Percentiles rank a stretch among this genome's conserved stretches.
Conservation (phyloP, 1,140 invertebrate genomes). For the Plodia interpunctella region DNA sequence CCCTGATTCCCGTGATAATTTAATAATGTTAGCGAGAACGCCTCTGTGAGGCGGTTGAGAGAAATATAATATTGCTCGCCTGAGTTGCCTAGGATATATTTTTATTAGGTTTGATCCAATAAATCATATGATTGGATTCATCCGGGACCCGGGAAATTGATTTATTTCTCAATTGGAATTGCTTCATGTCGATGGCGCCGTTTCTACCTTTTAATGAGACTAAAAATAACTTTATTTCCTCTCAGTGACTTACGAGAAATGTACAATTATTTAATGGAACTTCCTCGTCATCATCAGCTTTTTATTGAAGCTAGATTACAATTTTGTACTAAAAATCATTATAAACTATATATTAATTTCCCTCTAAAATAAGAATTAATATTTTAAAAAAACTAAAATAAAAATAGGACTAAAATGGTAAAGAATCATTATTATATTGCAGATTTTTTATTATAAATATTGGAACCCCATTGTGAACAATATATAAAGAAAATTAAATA, state of each 20-base stretch:
- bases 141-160: slow-evolving; percentile 19
- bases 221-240: neutral
- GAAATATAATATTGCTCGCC: neutral
- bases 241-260: too few species aligned
- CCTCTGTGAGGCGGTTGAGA: neutral
- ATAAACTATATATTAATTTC: too few species aligned
- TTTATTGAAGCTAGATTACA: neutral
- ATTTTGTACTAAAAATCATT: neutral
- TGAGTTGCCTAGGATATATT: slow-evolving; percentile 16
- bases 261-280: too few species aligned
- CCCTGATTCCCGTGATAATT: neutral
- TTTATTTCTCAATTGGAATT: slow-evolving; percentile 27
- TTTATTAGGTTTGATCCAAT: slow-evolving; percentile 22
- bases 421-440: too few species aligned
- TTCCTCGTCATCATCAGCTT: too few species aligned
- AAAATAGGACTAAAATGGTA: too few species aligned
- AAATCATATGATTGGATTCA: slow-evolving; percentile 26
- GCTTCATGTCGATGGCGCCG: slow-evolving; percentile 13
- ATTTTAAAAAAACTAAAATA: too few species aligned
- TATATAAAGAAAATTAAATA: too few species aligned
- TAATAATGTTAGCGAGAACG: neutral
- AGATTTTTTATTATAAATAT: too few species aligned
- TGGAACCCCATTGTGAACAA: too few species aligned
- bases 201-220: neutral
- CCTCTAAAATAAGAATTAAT: too few species aligned